phyloP scores from a whole-genome alignment of 2,113 vertebrate genomes.

The Gambusia holbrooki region DNA sequence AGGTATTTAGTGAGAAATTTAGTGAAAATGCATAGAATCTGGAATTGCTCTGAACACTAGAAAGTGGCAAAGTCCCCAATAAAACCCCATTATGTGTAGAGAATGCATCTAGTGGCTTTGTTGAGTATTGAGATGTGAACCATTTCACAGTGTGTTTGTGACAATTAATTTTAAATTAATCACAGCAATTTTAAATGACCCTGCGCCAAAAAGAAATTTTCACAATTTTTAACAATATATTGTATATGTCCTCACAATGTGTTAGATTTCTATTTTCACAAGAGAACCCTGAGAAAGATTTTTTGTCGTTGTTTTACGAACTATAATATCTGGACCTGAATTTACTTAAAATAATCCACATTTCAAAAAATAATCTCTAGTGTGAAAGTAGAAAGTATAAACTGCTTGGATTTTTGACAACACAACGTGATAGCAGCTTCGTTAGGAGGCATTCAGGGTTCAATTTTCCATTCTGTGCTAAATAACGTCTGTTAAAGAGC shows the following conservation, averaged over 20 bases:
- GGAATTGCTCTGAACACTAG: no score
- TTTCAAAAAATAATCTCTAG: background rate
- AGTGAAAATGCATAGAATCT: no score
- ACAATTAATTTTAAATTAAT: no score
- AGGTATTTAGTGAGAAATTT: background rate
- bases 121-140: no score
- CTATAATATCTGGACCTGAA: background rate
- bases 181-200: no score
- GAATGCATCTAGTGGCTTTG: no score
- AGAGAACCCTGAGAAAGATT: background rate
- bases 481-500: background rate
- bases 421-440: background rate
- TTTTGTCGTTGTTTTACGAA: background rate
- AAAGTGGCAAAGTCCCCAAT: no score
- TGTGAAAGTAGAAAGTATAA: background rate
- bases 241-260: background rate
- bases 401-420: background rate
- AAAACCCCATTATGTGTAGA: no score
- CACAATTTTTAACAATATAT: background rate
- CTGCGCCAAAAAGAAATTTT: no score
- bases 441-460: background rate
- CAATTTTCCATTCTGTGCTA: background rate
- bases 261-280: background rate
- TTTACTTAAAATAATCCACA: no score
- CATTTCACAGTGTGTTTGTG: no score